phyloP scores from a whole-genome alignment of 64 coral and sea anemone species.

The Trachythela sp. region DNA sequence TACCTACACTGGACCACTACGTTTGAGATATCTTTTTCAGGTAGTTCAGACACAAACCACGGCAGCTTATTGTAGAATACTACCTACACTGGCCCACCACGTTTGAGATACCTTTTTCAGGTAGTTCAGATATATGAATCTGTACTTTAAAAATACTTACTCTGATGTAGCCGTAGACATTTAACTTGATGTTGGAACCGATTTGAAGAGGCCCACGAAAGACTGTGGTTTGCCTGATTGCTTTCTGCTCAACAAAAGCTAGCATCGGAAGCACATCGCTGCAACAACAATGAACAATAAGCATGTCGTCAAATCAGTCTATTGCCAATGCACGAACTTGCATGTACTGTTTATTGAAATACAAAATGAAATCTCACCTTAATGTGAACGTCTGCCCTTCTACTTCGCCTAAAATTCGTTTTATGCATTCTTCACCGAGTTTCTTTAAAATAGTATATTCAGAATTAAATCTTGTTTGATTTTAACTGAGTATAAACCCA shows the following conservation, averaged over 20 bases:
- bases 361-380: constrained; percentile 39
- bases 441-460: constrained; percentile 29
- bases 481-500: too few species aligned
- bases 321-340: background rate
- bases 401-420: constrained; percentile 62
- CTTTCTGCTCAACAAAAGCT: constrained; percentile 74
- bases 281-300: background rate
- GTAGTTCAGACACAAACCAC: too few species aligned
- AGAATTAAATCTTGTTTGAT: too few species aligned
- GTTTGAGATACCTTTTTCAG: too few species aligned
- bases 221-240: constrained; percentile 73
- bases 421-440: constrained; percentile 83
- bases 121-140: too few species aligned
- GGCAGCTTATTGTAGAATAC: too few species aligned
- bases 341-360: background rate
- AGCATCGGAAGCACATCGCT: constrained; percentile 90
- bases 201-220: constrained; percentile 86
- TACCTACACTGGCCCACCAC: too few species aligned
- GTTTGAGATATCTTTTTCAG: too few species aligned
- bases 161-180: constrained; percentile 86
- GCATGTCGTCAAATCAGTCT: background rate
- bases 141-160: constrained; percentile 44
- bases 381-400: constrained; percentile 88
- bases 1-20: too few species aligned
- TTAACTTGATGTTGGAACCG: constrained; percentile 81